Conservation (phyloP, 2,888 invertebrate genomes). For the Pristionchus japonicus region DNA sequence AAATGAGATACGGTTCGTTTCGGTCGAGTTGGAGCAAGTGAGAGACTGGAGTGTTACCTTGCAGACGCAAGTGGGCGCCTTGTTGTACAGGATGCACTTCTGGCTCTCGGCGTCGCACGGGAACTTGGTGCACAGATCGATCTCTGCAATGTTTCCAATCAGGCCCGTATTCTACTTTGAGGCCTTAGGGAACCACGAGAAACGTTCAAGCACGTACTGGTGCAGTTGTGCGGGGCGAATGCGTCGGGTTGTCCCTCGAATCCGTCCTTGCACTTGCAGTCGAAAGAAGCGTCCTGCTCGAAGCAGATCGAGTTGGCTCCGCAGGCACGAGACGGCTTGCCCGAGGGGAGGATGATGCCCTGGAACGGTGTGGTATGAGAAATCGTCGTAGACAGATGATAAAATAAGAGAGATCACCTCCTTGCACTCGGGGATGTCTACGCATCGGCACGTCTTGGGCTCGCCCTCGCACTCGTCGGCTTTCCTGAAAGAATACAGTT, state of each 20-base stretch:
- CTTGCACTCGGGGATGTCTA: conserved; percentile 34
- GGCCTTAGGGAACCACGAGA: too few relatives aligned
- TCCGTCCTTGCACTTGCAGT: conserved; percentile 79
- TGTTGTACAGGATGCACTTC: neutral
- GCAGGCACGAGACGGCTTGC: conserved; percentile 52
- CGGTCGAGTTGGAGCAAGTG: too few relatives aligned
- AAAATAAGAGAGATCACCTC: too few relatives aligned
- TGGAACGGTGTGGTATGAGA: neutral
- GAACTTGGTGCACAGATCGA: conserved; percentile 40
- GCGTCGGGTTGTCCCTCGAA: conserved; percentile 72
- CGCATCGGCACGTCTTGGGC: conserved; percentile 16
- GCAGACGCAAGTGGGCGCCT: neutral
- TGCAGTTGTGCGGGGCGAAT: neutral
- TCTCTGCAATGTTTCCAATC: neutral
- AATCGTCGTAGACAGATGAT: too few relatives aligned
- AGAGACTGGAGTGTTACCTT: neutral
- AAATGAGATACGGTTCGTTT: too few relatives aligned
- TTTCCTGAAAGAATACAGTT: conserved; percentile 13
- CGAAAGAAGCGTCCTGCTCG: conserved; percentile 57
- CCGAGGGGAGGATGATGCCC: neutral
- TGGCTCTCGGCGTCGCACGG: neutral
- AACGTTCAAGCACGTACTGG: too few relatives aligned
- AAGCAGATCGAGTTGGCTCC: conserved; percentile 60
- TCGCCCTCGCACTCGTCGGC: neutral
- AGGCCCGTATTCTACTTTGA: too few relatives aligned